Conservation (phyloP, 1,140 invertebrate genomes). For the Heliconius hermathena region DNA sequence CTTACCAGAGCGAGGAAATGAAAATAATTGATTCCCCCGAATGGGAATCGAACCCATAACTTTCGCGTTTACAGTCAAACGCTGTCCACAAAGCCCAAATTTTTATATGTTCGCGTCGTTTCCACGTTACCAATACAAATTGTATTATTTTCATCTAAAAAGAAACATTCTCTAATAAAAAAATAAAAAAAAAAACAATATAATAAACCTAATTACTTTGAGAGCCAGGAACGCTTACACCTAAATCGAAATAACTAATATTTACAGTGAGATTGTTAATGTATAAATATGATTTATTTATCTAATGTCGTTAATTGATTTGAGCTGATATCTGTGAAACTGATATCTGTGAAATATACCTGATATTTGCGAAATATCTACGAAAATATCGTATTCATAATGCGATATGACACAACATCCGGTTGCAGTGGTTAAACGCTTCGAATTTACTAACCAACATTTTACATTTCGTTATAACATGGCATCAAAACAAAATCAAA, state of each 20-base stretch:
- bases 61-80: no score
- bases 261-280: conserved; percentile 79
- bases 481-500: conserved; percentile 60
- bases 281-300: conserved; percentile 78
- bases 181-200: background rate
- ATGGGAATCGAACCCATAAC: no score
- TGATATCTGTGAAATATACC: conserved; percentile 17
- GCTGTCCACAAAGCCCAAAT: no score
- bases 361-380: conserved; percentile 44
- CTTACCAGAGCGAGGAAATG: no score
- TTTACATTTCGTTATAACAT: conserved; percentile 50
- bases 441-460: conserved; percentile 42
- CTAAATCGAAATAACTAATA: conserved; percentile 71
- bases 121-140: conserved; percentile 62
- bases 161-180: conserved; percentile 69
- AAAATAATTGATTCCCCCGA: no score
- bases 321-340: conserved; percentile 63
- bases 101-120: no score
- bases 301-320: conserved; percentile 76
- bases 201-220: conserved; percentile 73
- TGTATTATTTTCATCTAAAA: conserved; percentile 61
- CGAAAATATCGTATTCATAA: conserved; percentile 41
- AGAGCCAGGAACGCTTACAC: conserved; percentile 77
- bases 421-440: conserved; percentile 39
- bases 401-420: conserved; percentile 49